These are phyloP conservation scores for Capitulum mitella DNA, from an alignment of 2,888 invertebrate genomes.

Conservation along the genomic window DNA sequence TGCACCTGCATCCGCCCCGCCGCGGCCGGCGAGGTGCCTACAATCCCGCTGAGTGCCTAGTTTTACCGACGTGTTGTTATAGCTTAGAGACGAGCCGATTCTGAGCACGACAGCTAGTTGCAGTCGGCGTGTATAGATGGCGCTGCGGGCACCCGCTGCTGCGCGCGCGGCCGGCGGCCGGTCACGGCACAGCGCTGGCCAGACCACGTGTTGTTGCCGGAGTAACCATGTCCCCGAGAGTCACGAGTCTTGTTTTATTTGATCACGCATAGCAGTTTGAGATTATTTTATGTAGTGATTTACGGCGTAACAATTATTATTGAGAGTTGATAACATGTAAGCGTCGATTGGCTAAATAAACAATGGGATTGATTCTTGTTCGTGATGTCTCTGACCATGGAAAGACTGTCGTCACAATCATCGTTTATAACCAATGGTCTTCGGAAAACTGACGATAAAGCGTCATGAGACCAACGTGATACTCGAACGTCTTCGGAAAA, in stretches of 20 bases:
- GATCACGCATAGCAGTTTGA: conserved; percentile 1
- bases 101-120: background rate
- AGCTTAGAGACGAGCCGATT: background rate
- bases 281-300: conserved; percentile 25
- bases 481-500: no score
- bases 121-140: background rate
- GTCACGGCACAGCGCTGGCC: background rate
- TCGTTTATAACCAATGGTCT: no score
- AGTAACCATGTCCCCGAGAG: background rate
- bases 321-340: conserved; percentile 18
- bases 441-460: no score
- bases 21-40: background rate
- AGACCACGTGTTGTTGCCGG: background rate
- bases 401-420: no score
- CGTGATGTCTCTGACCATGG: no score
- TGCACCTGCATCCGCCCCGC: background rate
- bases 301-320: background rate
- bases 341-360: conserved; percentile 17
- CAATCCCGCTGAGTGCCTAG: conserved; percentile 16
- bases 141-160: background rate
- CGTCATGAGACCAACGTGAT: no score
- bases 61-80: conserved; percentile 8
- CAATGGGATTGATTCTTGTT: conserved; percentile 12
- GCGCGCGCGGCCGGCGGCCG: background rate
- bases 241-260: background rate